Percentiles rank a stretch among this genome's conserved stretches.
These are phyloP conservation scores for Tragelaphus buxtoni DNA, from an alignment of 2,113 vertebrate genomes.

Conservation along the genomic window DNA sequence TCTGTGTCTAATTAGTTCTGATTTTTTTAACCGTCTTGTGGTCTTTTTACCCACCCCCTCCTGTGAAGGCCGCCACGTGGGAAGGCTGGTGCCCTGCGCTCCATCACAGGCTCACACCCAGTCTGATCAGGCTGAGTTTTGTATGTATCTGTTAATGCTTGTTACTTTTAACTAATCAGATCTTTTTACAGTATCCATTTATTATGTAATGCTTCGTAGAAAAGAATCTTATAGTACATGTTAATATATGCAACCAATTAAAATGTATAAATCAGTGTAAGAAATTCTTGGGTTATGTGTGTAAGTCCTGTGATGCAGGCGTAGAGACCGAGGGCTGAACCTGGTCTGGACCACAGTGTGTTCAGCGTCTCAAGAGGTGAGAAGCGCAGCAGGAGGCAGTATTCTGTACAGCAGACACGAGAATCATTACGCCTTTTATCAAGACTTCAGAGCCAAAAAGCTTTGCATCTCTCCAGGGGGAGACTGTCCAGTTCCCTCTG, in stretches of 20 bases:
- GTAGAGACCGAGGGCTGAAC: constrained; percentile 78
- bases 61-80: constrained; percentile 81
- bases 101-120: constrained; percentile 82
- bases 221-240: constrained; percentile 89
- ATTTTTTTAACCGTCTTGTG: constrained; percentile 82
- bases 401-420: constrained; percentile 80
- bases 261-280: constrained; percentile 90
- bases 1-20: constrained; percentile 80
- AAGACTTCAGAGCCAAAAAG: constrained; percentile 76
- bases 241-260: constrained; percentile 91
- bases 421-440: constrained; percentile 74
- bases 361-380: constrained; percentile 51
- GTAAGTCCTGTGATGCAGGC: constrained; percentile 82
- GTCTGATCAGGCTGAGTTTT: constrained; percentile 84
- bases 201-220: constrained; percentile 90
- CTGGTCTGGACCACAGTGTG: constrained; percentile 69
- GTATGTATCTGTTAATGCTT: constrained; percentile 90
- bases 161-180: constrained; percentile 95
- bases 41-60: constrained; percentile 64
- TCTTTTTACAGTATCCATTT: constrained; percentile 93
- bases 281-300: constrained; percentile 82
- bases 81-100: constrained; percentile 83
- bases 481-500: constrained; percentile 74
- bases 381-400: constrained; percentile 78
- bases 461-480: constrained; percentile 75